These are phyloP conservation scores for Amphiduros pacificus DNA, from an alignment of 2,888 invertebrate genomes.

Conservation along the genomic window DNA sequence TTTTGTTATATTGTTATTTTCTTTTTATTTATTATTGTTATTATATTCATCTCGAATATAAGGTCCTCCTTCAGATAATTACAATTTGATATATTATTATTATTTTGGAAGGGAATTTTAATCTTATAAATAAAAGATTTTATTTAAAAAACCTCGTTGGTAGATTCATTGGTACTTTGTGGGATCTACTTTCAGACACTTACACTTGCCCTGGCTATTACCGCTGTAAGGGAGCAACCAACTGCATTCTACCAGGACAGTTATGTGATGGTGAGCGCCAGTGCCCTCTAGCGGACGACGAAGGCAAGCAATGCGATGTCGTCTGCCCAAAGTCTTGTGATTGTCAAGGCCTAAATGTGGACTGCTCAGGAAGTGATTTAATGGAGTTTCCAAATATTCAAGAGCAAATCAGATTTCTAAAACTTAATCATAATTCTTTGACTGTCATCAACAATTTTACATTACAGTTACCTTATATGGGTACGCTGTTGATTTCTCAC, in stretches of 20 bases:
- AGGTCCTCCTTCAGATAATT: too few relatives aligned
- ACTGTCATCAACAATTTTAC: not conserved
- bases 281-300: slow-evolving; percentile 15
- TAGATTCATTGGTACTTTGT: too few relatives aligned
- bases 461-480: not conserved
- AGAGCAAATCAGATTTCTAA: not conserved
- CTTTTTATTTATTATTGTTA: too few relatives aligned
- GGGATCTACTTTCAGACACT: not conserved
- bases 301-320: slow-evolving; percentile 9
- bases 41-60: too few relatives aligned
- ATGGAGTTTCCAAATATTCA: not conserved
- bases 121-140: too few relatives aligned
- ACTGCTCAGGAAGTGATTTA: not conserved
- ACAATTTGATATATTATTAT: too few relatives aligned
- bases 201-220: slow-evolving; percentile 7
- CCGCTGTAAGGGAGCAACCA: not conserved
- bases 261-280: slow-evolving; percentile 11
- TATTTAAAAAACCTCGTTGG: too few relatives aligned
- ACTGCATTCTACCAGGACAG: slow-evolving; percentile 8
- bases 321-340: not conserved
- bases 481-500: not conserved
- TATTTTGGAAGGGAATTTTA: too few relatives aligned
- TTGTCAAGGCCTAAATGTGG: not conserved
- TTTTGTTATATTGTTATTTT: too few relatives aligned
- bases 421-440: not conserved